Conservation (phyloP, 2,888 invertebrate genomes). For the Eutolmus rufibarbis region DNA sequence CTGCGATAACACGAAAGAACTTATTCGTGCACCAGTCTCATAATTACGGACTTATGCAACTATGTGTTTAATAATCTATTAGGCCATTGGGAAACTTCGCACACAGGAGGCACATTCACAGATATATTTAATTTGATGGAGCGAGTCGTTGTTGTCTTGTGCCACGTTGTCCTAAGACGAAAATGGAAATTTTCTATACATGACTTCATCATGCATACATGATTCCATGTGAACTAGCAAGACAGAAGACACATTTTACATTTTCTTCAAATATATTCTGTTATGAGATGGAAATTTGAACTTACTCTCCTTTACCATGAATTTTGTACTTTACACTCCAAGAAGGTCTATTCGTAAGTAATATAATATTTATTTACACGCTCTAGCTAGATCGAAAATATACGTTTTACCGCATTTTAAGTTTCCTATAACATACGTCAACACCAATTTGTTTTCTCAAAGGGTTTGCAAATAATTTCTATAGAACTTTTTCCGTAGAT, state of each 20-base stretch:
- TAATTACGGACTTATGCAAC: background rate
- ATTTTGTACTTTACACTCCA: too few species aligned
- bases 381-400: too few species aligned
- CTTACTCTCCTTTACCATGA: background rate
- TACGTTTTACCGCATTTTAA: too few species aligned
- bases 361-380: too few species aligned
- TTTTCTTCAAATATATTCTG: background rate
- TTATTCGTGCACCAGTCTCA: background rate
- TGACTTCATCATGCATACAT: background rate
- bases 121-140: background rate
- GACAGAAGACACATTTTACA: background rate
- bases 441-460: too few species aligned
- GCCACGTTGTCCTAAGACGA: background rate
- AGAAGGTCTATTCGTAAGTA: too few species aligned
- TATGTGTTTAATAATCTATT: background rate
- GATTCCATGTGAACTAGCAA: background rate
- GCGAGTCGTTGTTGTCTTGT: background rate
- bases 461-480: too few species aligned
- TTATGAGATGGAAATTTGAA: background rate
- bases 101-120: background rate
- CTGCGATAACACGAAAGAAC: background rate
- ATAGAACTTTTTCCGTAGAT: too few species aligned
- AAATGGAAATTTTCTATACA: background rate
- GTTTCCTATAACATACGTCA: too few species aligned
- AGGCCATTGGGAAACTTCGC: background rate